Base-by-base conservation (phyloP, 2,888 invertebrate genomes). In the Ramazzottius varieornatus region DNA sequence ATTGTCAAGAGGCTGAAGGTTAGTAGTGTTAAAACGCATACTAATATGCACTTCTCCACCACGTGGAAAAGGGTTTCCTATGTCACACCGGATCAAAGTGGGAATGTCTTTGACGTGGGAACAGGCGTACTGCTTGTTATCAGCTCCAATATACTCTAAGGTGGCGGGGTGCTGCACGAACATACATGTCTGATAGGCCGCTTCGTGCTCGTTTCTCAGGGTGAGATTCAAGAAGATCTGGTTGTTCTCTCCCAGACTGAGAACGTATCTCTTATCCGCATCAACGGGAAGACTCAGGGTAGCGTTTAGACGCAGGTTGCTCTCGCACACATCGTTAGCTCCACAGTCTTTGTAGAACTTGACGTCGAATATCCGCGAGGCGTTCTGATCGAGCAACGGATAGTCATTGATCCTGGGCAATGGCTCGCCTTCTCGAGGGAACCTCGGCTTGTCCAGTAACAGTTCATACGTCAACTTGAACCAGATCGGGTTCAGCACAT, bases 371-470 rank as follows among this genome's bases (percentile, higher is more conserved):
- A 83, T 80, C 67, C 84, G 83, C 33, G 84, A 82, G 0, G 89
- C 88, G 71, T 84, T 83, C 68, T 88, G 85, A 75, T 93, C 90
- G 65, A 94, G 77, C 63, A 94, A 88, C 0, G 93, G 92, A 73
- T 84, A 86, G 69, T 83, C 81, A 70, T 85, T 84, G 63, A 86
- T 83, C 68, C 83, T 81, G 0, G 86, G 85, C 2, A 89, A 74
- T 8, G 69, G 66, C 20, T 68, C 66, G 0, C 70, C 70, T 2
- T 70, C 69, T 33, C 32, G 63, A 65, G 71, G 68, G 46, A 68
- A 67, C 1, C 70, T 68, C 8, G 68, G 69, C 0, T 68, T 64
- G 13, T 67, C 63, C 32, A 86, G 83, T 8, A 85, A 83, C 65
- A 93, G 79, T 2, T 84, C 84, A 74, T 91, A 93, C 66, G 86